Percentiles rank a stretch among this genome's conserved stretches.
Evolutionary conservation across 2,888 invertebrate species (phyloP).

Genomic region (Drosophila anceps): DNA sequence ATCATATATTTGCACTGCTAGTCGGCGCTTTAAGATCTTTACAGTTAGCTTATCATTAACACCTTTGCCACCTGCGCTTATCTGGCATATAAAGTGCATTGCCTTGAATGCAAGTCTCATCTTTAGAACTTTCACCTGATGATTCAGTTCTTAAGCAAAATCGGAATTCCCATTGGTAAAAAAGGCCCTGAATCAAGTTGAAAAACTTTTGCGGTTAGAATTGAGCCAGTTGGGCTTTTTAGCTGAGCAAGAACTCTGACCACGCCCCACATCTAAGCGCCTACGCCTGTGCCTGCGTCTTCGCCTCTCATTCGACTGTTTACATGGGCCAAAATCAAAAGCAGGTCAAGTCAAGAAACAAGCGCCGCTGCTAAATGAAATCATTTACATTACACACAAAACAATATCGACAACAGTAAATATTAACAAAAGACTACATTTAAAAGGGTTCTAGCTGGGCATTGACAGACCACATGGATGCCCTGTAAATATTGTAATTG

Average conservation of each 20-base stretch:
- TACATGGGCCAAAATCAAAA: slow-evolving; percentile 30
- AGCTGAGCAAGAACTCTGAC: slow-evolving; percentile 33
- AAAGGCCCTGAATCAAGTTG: slow-evolving; percentile 16
- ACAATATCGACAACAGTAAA: slow-evolving; percentile 31
- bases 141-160: slow-evolving; percentile 46
- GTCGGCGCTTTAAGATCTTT: slow-evolving; percentile 10
- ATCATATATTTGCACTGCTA: slow-evolving; percentile 23
- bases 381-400: slow-evolving; percentile 42
- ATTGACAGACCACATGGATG: background rate
- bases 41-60: slow-evolving; percentile 23
- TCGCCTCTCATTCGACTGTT: slow-evolving; percentile 7
- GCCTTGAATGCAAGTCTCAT: slow-evolving; percentile 26
- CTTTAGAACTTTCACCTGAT: slow-evolving; percentile 69
- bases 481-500: background rate
- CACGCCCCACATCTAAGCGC: background rate
- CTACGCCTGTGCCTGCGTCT: background rate
- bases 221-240: slow-evolving; percentile 34
- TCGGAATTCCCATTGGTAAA: background rate
- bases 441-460: background rate
- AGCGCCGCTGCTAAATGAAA: slow-evolving; percentile 37
- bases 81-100: slow-evolving; percentile 34
- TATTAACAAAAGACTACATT: slow-evolving; percentile 3
- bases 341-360: slow-evolving; percentile 54
- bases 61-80: slow-evolving; percentile 35
- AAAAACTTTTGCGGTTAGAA: slow-evolving; percentile 52